phyloP scores from a whole-genome alignment of 2,113 vertebrate species.

The Oryctolagus cuniculus region mOryCun1.1 NC_091436.1:100705001-100705500 shows the following conservation, averaged over 20 bases:
- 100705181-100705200: background rate
- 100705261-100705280: background rate
- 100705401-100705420: background rate
- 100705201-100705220: background rate
- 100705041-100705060: background rate
- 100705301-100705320: background rate
- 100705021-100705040: background rate
- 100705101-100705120: background rate
- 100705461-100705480: background rate
- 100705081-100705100: background rate
- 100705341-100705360: background rate
- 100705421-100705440: background rate
- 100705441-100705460: background rate
- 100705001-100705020: background rate
- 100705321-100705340: background rate
- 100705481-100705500: background rate
- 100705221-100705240: conserved; percentile 16
- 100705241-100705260: conserved; percentile 34
- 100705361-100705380: background rate
- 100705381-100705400: background rate
- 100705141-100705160: background rate
- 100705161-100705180: background rate
- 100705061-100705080: background rate
- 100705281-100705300: background rate
- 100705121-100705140: conserved; percentile 33